Conservation (phyloP, 2,797 vertebrate genomes). For the Gallinago nigripennis region DNA sequence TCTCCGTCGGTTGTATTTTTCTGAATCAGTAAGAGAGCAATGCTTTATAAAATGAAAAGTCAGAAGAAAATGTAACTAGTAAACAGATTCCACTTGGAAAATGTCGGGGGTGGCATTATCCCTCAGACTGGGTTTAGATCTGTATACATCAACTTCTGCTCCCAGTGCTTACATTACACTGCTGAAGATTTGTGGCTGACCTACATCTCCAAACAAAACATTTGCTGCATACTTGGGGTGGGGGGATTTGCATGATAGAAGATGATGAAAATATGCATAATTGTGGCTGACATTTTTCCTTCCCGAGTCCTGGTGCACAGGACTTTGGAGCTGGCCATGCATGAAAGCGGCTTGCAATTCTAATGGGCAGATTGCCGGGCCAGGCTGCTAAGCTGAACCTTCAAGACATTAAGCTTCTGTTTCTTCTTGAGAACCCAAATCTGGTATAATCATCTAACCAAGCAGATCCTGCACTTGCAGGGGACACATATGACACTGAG, state of each 20-base stretch:
- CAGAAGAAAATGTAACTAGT: not conserved
- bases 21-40: not conserved
- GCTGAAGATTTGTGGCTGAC: slow-evolving; percentile 26
- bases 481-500: not conserved
- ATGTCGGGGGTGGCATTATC: not conserved
- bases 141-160: not conserved
- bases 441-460: not conserved
- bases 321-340: slow-evolving; percentile 35
- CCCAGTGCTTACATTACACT: not conserved
- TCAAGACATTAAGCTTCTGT: slow-evolving; percentile 7
- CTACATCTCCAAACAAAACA: slow-evolving; percentile 50
- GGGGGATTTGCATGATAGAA: slow-evolving; percentile 27
- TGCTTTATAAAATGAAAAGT: not conserved
- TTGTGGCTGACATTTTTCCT: slow-evolving; percentile 35
- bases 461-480: not conserved
- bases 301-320: not conserved
- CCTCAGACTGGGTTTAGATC: slow-evolving; percentile 7
- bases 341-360: slow-evolving; percentile 25
- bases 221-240: not conserved
- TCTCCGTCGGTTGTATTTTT: not conserved
- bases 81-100: not conserved
- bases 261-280: slow-evolving; percentile 47
- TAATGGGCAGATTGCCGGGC: not conserved
- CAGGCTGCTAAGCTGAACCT: not conserved
- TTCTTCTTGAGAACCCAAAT: not conserved